Evolutionary conservation across 2,113 vertebrate species (phyloP).

Genomic region (Isurus oxyrinchus): DNA sequence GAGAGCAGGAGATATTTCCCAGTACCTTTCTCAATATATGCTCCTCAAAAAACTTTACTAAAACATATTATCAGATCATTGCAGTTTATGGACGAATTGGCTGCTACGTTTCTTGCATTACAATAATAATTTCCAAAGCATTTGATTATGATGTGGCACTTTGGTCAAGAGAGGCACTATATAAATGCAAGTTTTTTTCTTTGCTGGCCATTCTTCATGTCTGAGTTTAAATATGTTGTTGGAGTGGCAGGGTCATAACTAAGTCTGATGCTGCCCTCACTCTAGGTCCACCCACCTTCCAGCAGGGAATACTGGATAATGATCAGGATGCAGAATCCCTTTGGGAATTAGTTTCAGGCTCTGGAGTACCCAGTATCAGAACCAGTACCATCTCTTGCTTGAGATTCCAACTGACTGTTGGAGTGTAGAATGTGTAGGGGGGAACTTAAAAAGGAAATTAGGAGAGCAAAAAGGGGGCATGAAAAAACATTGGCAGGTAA

Average conservation of each 20-base stretch:
- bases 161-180: neutral
- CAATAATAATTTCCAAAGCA: neutral
- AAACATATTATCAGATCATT: neutral
- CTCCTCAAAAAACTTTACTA: neutral
- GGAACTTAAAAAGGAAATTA: too few relatives aligned
- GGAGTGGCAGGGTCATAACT: neutral
- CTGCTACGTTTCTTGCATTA: neutral
- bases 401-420: neutral
- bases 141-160: neutral
- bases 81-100: neutral
- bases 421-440: too few relatives aligned
- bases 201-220: neutral
- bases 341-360: neutral
- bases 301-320: too few relatives aligned
- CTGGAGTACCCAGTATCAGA: neutral
- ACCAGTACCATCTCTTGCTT: neutral
- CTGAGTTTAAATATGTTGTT: neutral
- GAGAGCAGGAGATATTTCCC: neutral
- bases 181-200: neutral
- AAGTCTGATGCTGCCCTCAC: neutral
- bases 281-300: neutral
- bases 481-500: too few relatives aligned
- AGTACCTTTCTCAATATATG: neutral
- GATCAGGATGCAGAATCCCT: neutral
- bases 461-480: too few relatives aligned